phyloP scores from a whole-genome alignment of 1,140 invertebrate genomes.

The Macrosteles quadrilineatus region DNA sequence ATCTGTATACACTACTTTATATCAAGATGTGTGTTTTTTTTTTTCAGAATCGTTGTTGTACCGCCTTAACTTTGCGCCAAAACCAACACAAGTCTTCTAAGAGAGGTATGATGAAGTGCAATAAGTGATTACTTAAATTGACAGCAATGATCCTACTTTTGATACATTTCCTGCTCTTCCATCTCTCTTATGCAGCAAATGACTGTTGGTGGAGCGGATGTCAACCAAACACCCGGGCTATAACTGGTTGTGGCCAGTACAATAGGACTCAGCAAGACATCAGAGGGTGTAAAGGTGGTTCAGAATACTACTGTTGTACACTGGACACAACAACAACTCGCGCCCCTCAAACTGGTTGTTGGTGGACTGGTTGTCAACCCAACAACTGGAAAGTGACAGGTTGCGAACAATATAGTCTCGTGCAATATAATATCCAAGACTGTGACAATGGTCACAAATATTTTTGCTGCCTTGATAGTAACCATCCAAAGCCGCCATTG shows the following conservation, averaged over 20 bases:
- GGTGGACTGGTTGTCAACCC: conserved; percentile 29
- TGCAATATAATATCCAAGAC: neutral
- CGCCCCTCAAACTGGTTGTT: too few species aligned
- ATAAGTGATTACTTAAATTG: too few species aligned
- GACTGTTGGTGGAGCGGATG: conserved; percentile 27
- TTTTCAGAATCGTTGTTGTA: too few species aligned
- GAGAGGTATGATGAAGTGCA: too few species aligned
- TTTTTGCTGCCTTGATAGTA: conserved; percentile 12
- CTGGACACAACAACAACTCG: neutral
- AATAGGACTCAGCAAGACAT: conserved; percentile 17
- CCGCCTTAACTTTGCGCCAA: too few species aligned
- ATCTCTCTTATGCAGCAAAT: too few species aligned
- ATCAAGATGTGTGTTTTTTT: too few species aligned
- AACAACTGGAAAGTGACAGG: conserved; percentile 22
- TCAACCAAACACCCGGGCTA: conserved; percentile 24
- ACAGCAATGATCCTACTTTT: too few species aligned
- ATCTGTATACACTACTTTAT: too few species aligned
- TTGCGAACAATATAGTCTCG: conserved; percentile 18
- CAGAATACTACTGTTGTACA: conserved; percentile 19
- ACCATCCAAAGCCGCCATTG: neutral
- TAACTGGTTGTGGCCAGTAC: conserved; percentile 20
- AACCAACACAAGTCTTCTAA: too few species aligned
- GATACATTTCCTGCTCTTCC: too few species aligned
- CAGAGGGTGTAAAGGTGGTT: conserved; percentile 12
- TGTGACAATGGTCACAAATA: conserved; percentile 27